Base-by-base conservation (phyloP, 2,113 vertebrate species). In the Daubentonia madagascariensis region DNA sequence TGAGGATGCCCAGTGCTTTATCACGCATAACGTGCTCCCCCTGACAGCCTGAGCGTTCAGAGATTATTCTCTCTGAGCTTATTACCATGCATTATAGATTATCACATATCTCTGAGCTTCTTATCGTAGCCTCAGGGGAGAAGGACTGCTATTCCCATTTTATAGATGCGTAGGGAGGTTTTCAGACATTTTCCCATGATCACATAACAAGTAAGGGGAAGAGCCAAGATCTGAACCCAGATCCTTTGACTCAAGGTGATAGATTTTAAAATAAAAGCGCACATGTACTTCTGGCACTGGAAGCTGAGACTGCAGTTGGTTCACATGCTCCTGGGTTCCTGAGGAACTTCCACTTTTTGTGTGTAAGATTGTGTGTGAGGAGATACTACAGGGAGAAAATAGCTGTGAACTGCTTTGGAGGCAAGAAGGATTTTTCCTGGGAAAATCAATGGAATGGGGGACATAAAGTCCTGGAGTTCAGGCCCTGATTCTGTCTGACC, bases 251-350 rank as follows among this genome's bases (percentile, higher is more conserved):
- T 76, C 70, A 28, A 70, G 91, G 50, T 5, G 57, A 63, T 10
- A 2, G 28, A 48, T 45, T 88, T 97, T 61, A 87, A 84, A 80
- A 17, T 67, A 22, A 91, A 78, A 94, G 25, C 59, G 5, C 40
- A 12, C 1, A 0, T 35, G 4, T 54, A 8, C 17, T n/a, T 17
- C 72, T 22, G 81, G 70, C 8, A 1, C 20, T 45, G 16, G 89
- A 48, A 37, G 8, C 67, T 75, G 61, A 25, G 3, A 1, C 76
- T 35, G 45, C 54, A 35, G 22, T 79, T 63, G 65, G 8, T 35
- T 81, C 10, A 18, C 11, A 20, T 2, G 9, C 6, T 30, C 5
- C 25, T n/a, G 28, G 50, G 61, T 17, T 50, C 59, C 65, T 4
- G 11, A 83, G 61, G 17, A 65, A 22, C 22, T 37, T 85, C 32